A percentile compares a stretch with the other conserved stretches of the same genome.
Evolutionary conservation across 53 echinoderm and acorn worm species (phyloP).

Genomic region (Echinometra lucunter): DNA sequence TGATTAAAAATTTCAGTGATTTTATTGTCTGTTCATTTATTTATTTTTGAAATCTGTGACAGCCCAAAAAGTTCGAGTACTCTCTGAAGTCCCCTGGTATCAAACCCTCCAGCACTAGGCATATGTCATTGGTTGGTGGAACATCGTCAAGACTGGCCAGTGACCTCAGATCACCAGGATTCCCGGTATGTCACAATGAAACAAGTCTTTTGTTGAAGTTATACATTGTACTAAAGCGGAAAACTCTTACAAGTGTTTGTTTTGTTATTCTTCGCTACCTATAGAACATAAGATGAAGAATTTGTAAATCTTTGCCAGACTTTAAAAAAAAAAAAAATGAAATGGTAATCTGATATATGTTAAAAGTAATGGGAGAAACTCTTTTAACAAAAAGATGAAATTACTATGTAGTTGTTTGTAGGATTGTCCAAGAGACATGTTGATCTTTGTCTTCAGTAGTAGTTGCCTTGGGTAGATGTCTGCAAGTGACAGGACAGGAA

Average conservation of each 20-base stretch:
- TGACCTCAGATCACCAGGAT: conserved; percentile 75
- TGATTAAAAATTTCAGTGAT: too few relatives aligned
- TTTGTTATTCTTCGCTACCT: too few relatives aligned
- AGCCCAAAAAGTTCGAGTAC: conserved; percentile 93
- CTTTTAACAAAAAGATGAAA: not conserved
- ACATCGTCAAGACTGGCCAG: conserved; percentile 71
- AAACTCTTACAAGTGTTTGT: too few relatives aligned
- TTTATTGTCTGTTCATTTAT: not conserved
- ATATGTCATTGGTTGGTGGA: conserved; percentile 83
- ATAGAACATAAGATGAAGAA: too few relatives aligned
- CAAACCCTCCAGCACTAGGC: conserved; percentile 87
- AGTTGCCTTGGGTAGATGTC: too few relatives aligned
- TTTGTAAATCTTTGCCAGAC: too few relatives aligned
- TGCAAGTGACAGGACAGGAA: not conserved
- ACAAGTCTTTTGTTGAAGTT: too few relatives aligned
- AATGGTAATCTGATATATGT: too few relatives aligned
- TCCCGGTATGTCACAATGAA: conserved; percentile 61
- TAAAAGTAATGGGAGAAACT: too few relatives aligned
- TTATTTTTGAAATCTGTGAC: not conserved
- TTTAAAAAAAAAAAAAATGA: too few relatives aligned
- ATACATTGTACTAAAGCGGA: too few relatives aligned
- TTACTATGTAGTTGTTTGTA: not conserved
- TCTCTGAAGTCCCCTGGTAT: conserved; percentile 94
- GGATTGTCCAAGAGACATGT: not conserved
- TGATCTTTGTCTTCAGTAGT: not conserved